These are phyloP conservation scores for Oegoconia quadripuncta DNA, from an alignment of 2,888 invertebrate genomes.

Conservation along the genomic window DNA sequence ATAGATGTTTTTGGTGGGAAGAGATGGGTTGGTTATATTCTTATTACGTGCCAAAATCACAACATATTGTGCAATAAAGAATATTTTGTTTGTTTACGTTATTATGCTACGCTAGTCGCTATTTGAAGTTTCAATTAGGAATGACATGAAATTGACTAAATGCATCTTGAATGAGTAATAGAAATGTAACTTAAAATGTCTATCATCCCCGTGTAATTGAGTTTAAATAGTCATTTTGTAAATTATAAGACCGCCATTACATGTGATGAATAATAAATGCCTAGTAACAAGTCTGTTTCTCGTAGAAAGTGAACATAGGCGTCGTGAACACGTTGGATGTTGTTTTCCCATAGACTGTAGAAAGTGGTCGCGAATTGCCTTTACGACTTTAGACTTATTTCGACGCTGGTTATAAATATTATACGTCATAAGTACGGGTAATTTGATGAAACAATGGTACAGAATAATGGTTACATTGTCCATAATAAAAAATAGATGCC, in stretches of 20 bases:
- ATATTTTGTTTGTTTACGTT: too few relatives aligned
- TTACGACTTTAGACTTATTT: conserved; percentile 16
- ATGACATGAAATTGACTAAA: too few relatives aligned
- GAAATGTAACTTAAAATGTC: background rate
- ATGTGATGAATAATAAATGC: conserved; percentile 3
- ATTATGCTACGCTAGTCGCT: too few relatives aligned
- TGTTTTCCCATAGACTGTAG: conserved; percentile 66
- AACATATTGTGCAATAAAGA: too few relatives aligned
- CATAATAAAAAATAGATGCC: too few relatives aligned
- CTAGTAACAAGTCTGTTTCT: conserved; percentile 5
- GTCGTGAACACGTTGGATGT: conserved; percentile 45
- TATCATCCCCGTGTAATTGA: background rate
- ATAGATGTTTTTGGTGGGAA: too few relatives aligned
- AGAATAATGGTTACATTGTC: background rate
- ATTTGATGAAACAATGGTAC: background rate
- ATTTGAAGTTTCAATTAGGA: too few relatives aligned
- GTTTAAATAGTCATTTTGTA: background rate
- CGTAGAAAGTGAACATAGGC: conserved; percentile 34
- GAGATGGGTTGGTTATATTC: too few relatives aligned
- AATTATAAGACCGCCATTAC: background rate
- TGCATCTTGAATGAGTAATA: background rate
- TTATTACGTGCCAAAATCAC: too few relatives aligned
- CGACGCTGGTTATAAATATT: conserved; percentile 29
- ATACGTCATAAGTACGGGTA: conserved; percentile 15
- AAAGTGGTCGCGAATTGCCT: conserved; percentile 54